Conservation (phyloP, 2,888 invertebrate genomes). For the Dyspetes luteomarginatus region DNA sequence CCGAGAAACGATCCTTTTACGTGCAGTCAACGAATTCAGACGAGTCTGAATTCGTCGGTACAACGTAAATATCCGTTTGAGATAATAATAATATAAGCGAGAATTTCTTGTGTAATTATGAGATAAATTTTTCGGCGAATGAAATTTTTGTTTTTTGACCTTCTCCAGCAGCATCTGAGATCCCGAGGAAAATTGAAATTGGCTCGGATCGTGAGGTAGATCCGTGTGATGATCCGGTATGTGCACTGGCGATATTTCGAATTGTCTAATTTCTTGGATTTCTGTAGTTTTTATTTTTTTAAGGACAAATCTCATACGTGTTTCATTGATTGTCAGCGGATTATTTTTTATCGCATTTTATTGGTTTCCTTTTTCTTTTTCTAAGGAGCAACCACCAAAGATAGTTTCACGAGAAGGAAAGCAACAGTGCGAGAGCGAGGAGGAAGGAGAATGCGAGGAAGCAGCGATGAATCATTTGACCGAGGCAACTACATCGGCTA, state of each 20-base stretch:
- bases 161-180: slow-evolving; percentile 73
- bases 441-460: slow-evolving; percentile 86
- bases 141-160: slow-evolving; percentile 73
- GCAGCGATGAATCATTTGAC: slow-evolving; percentile 86
- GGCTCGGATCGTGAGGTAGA: slow-evolving; percentile 72
- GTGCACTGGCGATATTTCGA: slow-evolving; percentile 56
- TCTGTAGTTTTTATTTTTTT: neutral
- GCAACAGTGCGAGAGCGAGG: slow-evolving; percentile 85
- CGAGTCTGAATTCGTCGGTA: neutral
- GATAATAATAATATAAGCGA: neutral
- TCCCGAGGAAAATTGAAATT: slow-evolving; percentile 70
- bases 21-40: too few species aligned
- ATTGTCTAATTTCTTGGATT: neutral
- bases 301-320: neutral
- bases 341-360: neutral
- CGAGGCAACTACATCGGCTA: slow-evolving; percentile 87
- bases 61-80: neutral
- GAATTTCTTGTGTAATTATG: neutral
- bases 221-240: slow-evolving; percentile 72
- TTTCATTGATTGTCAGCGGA: neutral
- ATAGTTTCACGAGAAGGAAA: slow-evolving; percentile 70
- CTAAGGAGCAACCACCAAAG: slow-evolving; percentile 67
- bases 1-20: neutral
- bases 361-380: neutral
- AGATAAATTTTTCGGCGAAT: slow-evolving; percentile 10